Conservation (phyloP, 1,140 invertebrate genomes). For the Aphelenchoides avenae region DNA sequence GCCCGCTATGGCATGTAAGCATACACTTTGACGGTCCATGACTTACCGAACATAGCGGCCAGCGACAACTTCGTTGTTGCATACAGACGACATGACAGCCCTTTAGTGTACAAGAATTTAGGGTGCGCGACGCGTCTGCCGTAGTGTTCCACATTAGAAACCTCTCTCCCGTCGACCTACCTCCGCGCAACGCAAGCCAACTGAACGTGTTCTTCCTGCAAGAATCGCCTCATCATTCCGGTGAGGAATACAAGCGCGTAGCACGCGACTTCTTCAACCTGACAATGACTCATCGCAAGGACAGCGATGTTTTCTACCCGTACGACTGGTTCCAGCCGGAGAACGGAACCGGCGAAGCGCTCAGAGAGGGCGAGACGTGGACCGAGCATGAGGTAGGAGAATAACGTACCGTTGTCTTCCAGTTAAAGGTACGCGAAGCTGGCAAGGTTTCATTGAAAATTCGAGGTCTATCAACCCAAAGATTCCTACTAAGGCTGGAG, state of each 20-base stretch:
- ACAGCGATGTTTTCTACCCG: constrained; percentile 12
- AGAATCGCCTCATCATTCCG: constrained; percentile 3
- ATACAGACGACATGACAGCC: too few species aligned
- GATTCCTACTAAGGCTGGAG: too few species aligned
- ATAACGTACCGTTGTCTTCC: too few species aligned
- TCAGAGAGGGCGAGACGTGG: constrained; percentile 19
- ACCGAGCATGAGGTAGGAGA: constrained; percentile 18
- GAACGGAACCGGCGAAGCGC: background rate
- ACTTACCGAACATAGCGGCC: too few species aligned
- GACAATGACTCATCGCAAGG: constrained; percentile 20
- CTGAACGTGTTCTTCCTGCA: constrained; percentile 1
- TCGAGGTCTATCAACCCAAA: too few species aligned
- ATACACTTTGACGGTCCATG: too few species aligned
- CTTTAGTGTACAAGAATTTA: background rate
- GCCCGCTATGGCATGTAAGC: too few species aligned
- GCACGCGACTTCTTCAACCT: constrained; percentile 16
- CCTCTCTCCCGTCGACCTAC: background rate
- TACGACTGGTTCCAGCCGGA: constrained; percentile 13
- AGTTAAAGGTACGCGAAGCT: too few species aligned
- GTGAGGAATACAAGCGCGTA: background rate
- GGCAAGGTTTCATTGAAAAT: too few species aligned
- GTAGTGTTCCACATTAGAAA: constrained; percentile 6
- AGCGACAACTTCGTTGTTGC: too few species aligned
- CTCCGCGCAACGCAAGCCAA: background rate
- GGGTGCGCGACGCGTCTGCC: constrained; percentile 1